Evolutionary conservation across 2,113 vertebrate genomes (phyloP), one percentile per base, ranked within the genome.

Genomic region (Plestiodon gilberti): DNA sequence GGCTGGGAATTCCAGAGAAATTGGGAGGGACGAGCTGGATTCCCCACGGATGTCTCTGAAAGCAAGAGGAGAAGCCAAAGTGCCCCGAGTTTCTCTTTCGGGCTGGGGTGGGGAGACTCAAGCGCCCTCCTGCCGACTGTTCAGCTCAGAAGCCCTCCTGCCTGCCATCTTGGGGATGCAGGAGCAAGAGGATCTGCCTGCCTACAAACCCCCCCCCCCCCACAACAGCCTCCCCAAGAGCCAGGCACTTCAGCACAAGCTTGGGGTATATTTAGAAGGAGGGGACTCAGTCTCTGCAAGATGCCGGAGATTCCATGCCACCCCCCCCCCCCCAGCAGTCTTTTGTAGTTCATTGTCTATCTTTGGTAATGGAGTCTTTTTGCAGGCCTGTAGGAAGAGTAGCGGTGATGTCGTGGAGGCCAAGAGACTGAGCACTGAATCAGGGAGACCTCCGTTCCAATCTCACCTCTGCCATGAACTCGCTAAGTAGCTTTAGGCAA

Each of bases 291-390:
- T 23, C 8, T n/a, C 6, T 8, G 6, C 2, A 52, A 33, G 38
- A 79, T 71, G 35, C 65, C 67, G 61, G 6, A 14, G 25, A 86
- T 86, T 70, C 84, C 84, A 10, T 9, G 6, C 23, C 65, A 18
- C 52, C 38, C n/a, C n/a, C n/a, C n/a, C n/a, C n/a, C 52, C 28
- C 2, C 65, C 84, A 48, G 59, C 67, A n/a, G 35, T 14, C 55
- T 40, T 25, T 18, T 79, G 84, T 71, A 55, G 15, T 59, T 25
- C 65, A 22, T 79, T 86, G 84, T 79, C 84, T 86, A 86, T 86
- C 77, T 86, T 86, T 86, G 84, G 84, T 70, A 35, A 79, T 61
- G 30, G 76, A 85, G 38, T 38, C 76, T 43, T 79, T 52, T 43
- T 38, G 35, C 4, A 1, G 84, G 17, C 18, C 20, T 9, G 5